Evolutionary conservation across 2,888 invertebrate genomes (phyloP).

Genomic region (Diplolepis rosae): DNA sequence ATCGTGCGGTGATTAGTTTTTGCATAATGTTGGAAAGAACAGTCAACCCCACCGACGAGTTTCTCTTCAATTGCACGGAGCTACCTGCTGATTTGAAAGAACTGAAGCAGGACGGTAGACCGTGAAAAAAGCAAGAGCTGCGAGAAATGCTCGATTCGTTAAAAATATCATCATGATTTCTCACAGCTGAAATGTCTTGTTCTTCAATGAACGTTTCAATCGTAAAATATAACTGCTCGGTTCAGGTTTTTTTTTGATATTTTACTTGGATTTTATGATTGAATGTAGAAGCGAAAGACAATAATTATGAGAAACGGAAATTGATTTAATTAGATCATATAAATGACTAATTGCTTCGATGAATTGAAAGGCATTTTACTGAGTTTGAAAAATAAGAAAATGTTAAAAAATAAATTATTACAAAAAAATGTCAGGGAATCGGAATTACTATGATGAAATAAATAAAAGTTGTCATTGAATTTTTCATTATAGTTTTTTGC

Average conservation of each 20-base stretch:
- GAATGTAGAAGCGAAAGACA: background rate
- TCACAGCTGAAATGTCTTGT: constrained; percentile 27
- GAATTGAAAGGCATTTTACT: background rate
- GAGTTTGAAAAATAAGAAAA: background rate
- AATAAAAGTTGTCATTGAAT: background rate
- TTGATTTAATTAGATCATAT: background rate
- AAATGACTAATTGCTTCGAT: background rate
- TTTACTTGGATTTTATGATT: constrained; percentile 5
- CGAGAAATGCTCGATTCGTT: constrained; percentile 32
- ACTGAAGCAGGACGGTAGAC: constrained; percentile 68
- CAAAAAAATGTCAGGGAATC: background rate
- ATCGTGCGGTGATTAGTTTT: constrained; percentile 61
- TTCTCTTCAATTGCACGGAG: constrained; percentile 67
- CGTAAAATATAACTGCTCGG: background rate
- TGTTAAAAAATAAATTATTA: no score
- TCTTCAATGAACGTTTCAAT: background rate
- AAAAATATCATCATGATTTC: constrained; percentile 38
- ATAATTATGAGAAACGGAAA: background rate
- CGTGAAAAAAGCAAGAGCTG: constrained; percentile 41
- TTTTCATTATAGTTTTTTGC: background rate
- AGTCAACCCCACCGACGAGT: constrained; percentile 56
- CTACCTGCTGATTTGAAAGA: constrained; percentile 66
- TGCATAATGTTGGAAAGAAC: constrained; percentile 70
- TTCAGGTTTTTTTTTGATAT: background rate
- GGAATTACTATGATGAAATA: background rate